Conservation (phyloP, 2,797 vertebrate genomes). For the Rhincodon typus region DNA sequence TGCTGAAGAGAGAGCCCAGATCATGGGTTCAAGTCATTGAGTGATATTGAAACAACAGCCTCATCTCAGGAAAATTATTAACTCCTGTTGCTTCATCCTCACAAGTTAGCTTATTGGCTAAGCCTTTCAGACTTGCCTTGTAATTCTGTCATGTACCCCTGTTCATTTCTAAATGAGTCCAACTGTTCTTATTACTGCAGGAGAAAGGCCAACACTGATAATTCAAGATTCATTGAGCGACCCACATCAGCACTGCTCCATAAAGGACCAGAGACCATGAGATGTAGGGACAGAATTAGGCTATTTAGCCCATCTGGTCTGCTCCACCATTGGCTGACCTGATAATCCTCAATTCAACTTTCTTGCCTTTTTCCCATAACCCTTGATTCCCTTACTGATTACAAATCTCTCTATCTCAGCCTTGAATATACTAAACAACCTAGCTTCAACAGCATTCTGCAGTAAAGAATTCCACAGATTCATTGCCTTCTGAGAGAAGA, state of each 20-base stretch:
- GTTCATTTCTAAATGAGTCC: not conserved
- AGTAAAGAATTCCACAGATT: too few relatives aligned
- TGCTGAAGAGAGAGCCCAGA: not conserved
- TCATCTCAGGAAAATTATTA: conserved; percentile 23
- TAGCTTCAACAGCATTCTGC: too few relatives aligned
- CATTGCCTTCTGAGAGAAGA: too few relatives aligned
- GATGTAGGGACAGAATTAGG: too few relatives aligned
- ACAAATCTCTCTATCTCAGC: too few relatives aligned
- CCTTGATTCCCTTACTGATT: too few relatives aligned
- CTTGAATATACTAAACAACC: too few relatives aligned
- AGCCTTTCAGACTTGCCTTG: not conserved
- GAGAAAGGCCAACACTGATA: not conserved
- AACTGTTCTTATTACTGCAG: not conserved
- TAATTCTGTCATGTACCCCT: not conserved
- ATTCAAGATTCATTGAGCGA: not conserved
- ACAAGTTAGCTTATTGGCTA: not conserved
- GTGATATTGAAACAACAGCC: not conserved
- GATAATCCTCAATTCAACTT: too few relatives aligned
- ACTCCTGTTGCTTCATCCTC: not conserved
- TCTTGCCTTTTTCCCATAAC: too few relatives aligned
- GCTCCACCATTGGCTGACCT: too few relatives aligned
- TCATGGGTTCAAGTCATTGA: not conserved
- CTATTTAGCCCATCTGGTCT: too few relatives aligned
- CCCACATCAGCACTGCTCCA: not conserved
- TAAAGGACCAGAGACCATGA: not conserved